phyloP scores from a whole-genome alignment of 1,140 invertebrate species.

The Drosophila ohnishii region DNA sequence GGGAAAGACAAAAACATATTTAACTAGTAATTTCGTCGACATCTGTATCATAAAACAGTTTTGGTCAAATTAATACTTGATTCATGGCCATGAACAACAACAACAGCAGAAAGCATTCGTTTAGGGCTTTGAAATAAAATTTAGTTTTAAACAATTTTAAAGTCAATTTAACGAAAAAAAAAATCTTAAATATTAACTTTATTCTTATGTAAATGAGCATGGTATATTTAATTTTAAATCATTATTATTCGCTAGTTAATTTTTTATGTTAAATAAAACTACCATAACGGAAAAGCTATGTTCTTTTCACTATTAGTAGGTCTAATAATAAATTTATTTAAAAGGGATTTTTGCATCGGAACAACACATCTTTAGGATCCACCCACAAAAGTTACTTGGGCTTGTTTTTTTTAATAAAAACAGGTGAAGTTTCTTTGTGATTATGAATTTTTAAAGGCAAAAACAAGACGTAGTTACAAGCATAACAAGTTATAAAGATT shows the following conservation, averaged over 20 bases:
- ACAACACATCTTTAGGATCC: background rate
- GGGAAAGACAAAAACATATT: conserved; percentile 22
- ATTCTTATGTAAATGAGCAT: no score
- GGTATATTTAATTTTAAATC: no score
- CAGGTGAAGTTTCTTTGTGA: conserved; percentile 2
- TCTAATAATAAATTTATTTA: background rate
- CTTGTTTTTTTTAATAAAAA: background rate
- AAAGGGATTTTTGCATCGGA: background rate
- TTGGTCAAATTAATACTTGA: conserved; percentile 12
- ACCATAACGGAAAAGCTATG: no score
- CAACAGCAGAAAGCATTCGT: background rate
- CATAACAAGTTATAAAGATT: background rate
- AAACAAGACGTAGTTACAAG: background rate
- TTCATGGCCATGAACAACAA: background rate
- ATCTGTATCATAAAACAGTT: conserved; percentile 19
- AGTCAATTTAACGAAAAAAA: no score
- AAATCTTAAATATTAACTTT: no score
- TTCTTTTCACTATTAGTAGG: background rate
- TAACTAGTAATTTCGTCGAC: conserved; percentile 27
- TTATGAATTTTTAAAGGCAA: background rate
- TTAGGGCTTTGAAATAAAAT: background rate
- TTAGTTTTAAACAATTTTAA: background rate
- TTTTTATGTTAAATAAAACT: no score
- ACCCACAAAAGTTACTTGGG: background rate
- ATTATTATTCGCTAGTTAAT: no score